Evolutionary conservation across 2,888 invertebrate species (phyloP).

Genomic region (Spodoptera picta): DNA sequence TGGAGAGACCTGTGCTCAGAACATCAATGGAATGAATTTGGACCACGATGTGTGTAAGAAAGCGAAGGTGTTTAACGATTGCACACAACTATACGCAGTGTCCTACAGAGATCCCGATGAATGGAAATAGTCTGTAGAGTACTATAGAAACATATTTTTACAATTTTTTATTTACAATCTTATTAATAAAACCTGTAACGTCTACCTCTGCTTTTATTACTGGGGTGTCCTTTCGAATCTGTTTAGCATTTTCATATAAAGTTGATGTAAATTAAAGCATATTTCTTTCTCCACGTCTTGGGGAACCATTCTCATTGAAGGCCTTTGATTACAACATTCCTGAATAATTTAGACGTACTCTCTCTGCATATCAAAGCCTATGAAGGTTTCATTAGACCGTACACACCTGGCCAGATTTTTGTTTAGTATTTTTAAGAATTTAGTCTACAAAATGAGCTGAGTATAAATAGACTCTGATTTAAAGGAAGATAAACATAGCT

Average conservation of each 20-base stretch:
- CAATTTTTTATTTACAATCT: conserved; percentile 53
- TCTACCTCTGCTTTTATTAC: conserved; percentile 55
- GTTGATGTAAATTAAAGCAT: conserved; percentile 49
- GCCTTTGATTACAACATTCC: conserved; percentile 54
- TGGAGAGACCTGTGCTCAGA: conserved; percentile 82
- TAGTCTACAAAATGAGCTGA: neutral
- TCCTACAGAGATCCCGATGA: conserved; percentile 74
- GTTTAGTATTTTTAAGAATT: conserved; percentile 16
- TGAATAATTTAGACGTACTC: conserved; percentile 57
- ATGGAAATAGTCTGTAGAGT: conserved; percentile 26
- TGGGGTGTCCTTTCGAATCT: conserved; percentile 30
- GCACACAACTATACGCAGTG: conserved; percentile 82
- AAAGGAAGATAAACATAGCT: too few species aligned
- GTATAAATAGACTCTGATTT: neutral
- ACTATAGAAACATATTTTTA: conserved; percentile 22
- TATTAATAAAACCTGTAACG: conserved; percentile 61
- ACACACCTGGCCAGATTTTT: conserved; percentile 32
- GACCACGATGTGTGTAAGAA: conserved; percentile 85
- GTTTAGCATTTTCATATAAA: conserved; percentile 42
- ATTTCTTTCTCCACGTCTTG: conserved; percentile 43
- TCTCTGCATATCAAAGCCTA: conserved; percentile 65
- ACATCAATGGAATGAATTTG: conserved; percentile 82
- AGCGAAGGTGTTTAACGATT: conserved; percentile 85
- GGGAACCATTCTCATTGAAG: conserved; percentile 30
- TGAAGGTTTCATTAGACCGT: conserved; percentile 56